Base-by-base conservation (phyloP, 2,888 invertebrate species). In the Latheticus oryzae region DNA sequence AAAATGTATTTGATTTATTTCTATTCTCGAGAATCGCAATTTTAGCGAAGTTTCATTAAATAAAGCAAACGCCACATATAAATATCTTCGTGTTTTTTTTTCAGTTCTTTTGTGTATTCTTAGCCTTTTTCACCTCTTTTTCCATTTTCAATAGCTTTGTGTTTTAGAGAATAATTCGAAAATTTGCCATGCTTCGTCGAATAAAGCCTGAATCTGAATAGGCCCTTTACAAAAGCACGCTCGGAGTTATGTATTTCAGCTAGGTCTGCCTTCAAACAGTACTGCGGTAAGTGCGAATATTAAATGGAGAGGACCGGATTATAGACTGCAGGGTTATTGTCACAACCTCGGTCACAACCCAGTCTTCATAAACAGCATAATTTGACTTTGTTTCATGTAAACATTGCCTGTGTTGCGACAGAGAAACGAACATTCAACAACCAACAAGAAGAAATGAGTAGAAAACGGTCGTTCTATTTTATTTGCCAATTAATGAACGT, bases 261-360 rank as follows among this genome's bases (percentile, higher is more conserved):
- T 9, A 35, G 35, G 35, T 8, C 11, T 17, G 37, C 17, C 8
- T 16, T 16, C 8, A n/a, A 16, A 16, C 35, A n/a, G 16, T 7
- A 23, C 5, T 38, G 11, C 23, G 40, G 40, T 24, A 40, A 30
- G 45, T 45, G 45, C 45, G 45, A 32, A 30, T 30, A 33, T 42
- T 42, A 38, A 38, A 38, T 38, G 17, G 42, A 28, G 26, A 11
- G 28, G 26, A 17, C 26, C 16, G 42, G 42, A 42, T 42, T 42
- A 42, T 42, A 42, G 28, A 42, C 42, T 26, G 42, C 9, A 42
- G 16, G 42, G 42, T 42, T 42, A 42, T 42, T 42, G 42, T 42
- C 28, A 42, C 42, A 42, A 42, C 16, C 28, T 28, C 26, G 19
- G 35, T 32, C 13, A 12, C 12, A 12, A 12, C 28, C n/a, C 32